Evolutionary conservation across 2,113 vertebrate genomes (phyloP).

Genomic region (Rhodinocichla rosea): DNA sequence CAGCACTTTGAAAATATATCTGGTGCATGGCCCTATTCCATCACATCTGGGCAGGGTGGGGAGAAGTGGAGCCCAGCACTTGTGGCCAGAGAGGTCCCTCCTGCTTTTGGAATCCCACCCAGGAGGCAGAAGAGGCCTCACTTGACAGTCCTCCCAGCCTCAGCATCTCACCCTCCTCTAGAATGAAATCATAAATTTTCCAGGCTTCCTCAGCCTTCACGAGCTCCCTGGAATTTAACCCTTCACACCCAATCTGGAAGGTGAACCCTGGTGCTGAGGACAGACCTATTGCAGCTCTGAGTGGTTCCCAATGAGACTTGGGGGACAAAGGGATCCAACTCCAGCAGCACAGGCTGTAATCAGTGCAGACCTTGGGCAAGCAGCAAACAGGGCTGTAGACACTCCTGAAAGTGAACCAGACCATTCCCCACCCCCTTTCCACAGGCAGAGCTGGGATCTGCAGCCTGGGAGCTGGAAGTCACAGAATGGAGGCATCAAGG

Average conservation of each 20-base stretch:
- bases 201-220: neutral
- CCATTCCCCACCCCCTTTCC: neutral
- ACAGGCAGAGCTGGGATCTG: neutral
- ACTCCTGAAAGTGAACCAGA: neutral
- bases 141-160: neutral
- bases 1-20: neutral
- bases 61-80: neutral
- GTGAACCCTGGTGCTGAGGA: neutral
- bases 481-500: neutral
- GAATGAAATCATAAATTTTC: neutral
- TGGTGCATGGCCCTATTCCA: neutral
- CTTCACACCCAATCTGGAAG: neutral
- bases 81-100: neutral
- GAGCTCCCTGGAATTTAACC: neutral
- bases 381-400: neutral
- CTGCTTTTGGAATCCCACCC: neutral
- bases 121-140: neutral
- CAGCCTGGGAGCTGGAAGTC: neutral
- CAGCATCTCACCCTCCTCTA: neutral
- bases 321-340: neutral
- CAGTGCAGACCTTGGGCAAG: neutral
- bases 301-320: neutral
- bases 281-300: neutral
- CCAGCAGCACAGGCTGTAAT: neutral
- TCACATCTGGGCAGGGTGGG: neutral